Base-by-base conservation (phyloP, 2,888 invertebrate genomes). In the Aleiodes leptofemur region DNA sequence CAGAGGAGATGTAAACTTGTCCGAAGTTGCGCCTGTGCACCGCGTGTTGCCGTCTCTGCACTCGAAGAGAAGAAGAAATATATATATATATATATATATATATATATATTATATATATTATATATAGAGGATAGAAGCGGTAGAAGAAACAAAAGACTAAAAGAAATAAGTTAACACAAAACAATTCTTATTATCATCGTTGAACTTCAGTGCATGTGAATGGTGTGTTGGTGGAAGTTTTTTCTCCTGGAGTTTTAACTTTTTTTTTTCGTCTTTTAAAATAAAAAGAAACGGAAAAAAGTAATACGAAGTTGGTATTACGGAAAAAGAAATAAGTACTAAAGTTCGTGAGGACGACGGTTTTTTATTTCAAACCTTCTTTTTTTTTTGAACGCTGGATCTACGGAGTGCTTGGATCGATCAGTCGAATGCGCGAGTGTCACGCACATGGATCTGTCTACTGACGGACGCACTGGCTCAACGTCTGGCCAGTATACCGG, bases 361-460 rank as follows among this genome's bases (percentile, higher is more conserved):
- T 31, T 31, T 31, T 31, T 16, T n/a, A n/a, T n/a, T n/a, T n/a
- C n/a, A n/a, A n/a, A n/a, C 23, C 23, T 23, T 23, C 2, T 23
- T 23, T 23, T 23, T 23, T 43, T 43, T 43, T 70, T 57, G 5
- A 48, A 53, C 48, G 51, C 16, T 16, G 50, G 66, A 68, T 68
- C 68, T 68, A 29, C 29, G 23, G 53, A 74, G 48, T 59, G 73
- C 16, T 38, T 34, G n/a, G 29, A 72, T 56, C 64, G 48, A 68
- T 68, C 31, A 50, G 29, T 50, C 66, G 66, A 66, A 68, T 68
- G 68, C 51, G n/a, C 51, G 13, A 5, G 68, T 51, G 51, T 29
- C 51, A n/a, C 34, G 59, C 74, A 74, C 69, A 74, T 74, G 74
- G 74, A 69, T 69, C 59, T 61, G 51, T 61, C 69, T 9, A 73